Base-by-base conservation (phyloP, 2,888 invertebrate species). In the Chelonus formosanus region DNA sequence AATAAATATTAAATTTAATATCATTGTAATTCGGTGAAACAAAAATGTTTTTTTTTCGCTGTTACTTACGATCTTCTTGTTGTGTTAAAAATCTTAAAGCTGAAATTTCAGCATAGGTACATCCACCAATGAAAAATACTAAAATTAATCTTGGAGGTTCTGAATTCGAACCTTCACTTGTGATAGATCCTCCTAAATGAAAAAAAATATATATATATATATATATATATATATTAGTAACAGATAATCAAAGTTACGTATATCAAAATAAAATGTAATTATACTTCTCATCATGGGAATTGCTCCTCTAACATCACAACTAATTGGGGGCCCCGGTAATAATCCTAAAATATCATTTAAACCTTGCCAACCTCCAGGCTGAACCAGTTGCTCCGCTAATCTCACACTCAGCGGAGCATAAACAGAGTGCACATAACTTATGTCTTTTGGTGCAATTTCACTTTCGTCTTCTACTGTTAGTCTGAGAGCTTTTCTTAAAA, bases 111-210 rank as follows among this genome's bases (percentile, higher is more conserved):
- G 97, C 95, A 85, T 92, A 96, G 0, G 98, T 99, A 80, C 97
- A 95, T 0, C 99, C 99, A 3, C 99, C 99, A 10, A 99, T 91
- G 81, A 98, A 97, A 84, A 97, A 96, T 0, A 99, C 95, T 0
- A 98, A 86, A 5, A 97, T 91, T 3, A 96, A 91, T 72, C 88
- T 87, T 0, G 91, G 88, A 47, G 88, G 87, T 73, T 92, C 78
- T 59, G 84, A 76, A 69, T 73, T 76, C 5, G 85, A 85, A 61
- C 84, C 84, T 71, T 85, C 83, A 67, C 85, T 86, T 3, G 83
- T 82, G 40, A 84, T 79, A 3, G 85, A 85, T 71, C 82, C 82
- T 71, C 84, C 86, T 86, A 67, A 43, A 76, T 20, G 20, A 20
- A 20, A 1, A 20, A 20, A 20, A 20, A n/a, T n/a, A n/a, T n/a